A percentile compares a stretch with the other conserved stretches of the same genome.
Evolutionary conservation across 1,140 invertebrate species (phyloP).

Genomic region (Linepithema humile): DNA sequence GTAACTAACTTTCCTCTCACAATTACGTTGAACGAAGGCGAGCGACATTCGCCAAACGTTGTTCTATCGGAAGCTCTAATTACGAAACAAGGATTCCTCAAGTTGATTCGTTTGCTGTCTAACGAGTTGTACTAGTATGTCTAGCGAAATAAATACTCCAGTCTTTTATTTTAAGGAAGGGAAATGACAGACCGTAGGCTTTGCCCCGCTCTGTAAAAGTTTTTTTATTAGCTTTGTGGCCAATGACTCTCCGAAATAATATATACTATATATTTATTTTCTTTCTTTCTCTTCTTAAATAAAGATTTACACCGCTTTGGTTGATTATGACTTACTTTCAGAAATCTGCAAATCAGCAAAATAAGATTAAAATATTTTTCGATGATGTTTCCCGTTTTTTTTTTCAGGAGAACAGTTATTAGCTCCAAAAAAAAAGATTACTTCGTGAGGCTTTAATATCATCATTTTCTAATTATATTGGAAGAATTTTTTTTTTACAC

Average conservation of each 20-base stretch:
- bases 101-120: constrained; percentile 33
- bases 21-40: constrained; percentile 26
- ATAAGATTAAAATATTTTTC: background rate
- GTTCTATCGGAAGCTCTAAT: constrained; percentile 62
- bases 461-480: background rate
- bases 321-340: background rate
- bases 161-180: constrained; percentile 39
- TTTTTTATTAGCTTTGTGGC: constrained; percentile 1
- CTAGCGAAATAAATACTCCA: constrained; percentile 61
- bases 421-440: background rate
- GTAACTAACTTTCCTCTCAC: constrained; percentile 33
- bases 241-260: constrained; percentile 11
- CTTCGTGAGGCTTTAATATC: background rate
- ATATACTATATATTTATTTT: background rate
- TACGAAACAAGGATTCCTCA: constrained; percentile 51
- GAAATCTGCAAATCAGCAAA: background rate
- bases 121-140: constrained; percentile 28
- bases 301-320: constrained; percentile 26
- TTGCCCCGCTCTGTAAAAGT: background rate
- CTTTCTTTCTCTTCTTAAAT: constrained; percentile 2
- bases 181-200: constrained; percentile 33
- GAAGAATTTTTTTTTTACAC: background rate
- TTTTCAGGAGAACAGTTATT: background rate
- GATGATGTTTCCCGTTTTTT: background rate
- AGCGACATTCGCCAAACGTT: constrained; percentile 23